Base-by-base conservation (phyloP, 2,888 invertebrate species). In the Drosophila mettleri region DNA sequence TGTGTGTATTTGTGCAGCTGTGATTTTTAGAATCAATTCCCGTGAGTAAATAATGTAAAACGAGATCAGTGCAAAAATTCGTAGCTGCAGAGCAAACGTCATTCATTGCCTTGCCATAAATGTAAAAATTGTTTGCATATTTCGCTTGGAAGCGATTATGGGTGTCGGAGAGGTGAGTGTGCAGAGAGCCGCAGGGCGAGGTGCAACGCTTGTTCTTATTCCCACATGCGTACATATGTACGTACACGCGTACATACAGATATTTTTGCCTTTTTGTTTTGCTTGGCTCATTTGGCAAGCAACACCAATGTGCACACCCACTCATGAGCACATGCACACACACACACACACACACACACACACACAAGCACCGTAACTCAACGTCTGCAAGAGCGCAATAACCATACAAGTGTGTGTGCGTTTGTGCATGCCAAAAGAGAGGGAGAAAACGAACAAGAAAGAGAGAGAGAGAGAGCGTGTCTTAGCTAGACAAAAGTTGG, bases 181-280 rank as follows among this genome's bases (percentile, higher is more conserved):
- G 57, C 1, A 49, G 16, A 24, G 52, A 0, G 22, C 8, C 12
- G 53, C 31, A 51, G 43, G 20, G 52, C 46, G 38, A 10, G 48
- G 29, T 70, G 60, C 63, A 58, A 39, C 46, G 73, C 71, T 39
- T 49, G 58, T 65, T 51, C 52, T 67, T 58, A 52, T 65, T 61
- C 24, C 38, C 14, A 20, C 58, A 61, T 20, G 48, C 45, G 45
- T 33, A 39, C 20, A 63, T 12, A 31, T 16, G 41, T 55, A 29
- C 18, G 29, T 27, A 45, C 45, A 45, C 12, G 16, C 58, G 39
- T 14, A 51, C 39, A 14, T 31, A 31, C 20, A 20, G 14, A 46
- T 71, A 57, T 84, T 86, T 88, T 86, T 84, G 74, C 65, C 80
- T 86, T 86, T 86, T 86, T 88, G 88, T 86, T 86, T 86, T 88